A percentile compares a stretch with the other conserved stretches of the same genome.
Conservation (phyloP, 2,797 vertebrate genomes). For the Sebastes diaconus region DNA sequence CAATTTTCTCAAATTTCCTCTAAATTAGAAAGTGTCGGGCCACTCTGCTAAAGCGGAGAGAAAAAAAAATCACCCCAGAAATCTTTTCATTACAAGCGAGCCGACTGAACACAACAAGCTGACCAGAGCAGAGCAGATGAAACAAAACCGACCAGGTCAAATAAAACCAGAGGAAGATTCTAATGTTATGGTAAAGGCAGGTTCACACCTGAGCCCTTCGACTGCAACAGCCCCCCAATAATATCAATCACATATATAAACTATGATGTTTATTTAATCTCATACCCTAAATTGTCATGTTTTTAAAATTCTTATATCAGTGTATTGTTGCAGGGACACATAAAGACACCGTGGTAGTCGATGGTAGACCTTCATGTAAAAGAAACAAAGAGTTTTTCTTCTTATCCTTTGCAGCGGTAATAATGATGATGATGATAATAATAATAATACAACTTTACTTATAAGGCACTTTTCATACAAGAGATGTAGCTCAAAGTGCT, state of each 20-base stretch:
- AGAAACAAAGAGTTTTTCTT: no score
- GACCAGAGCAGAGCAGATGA: slow-evolving; percentile 2
- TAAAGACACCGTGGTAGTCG: no score
- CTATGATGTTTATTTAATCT: background rate
- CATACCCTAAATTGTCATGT: no score
- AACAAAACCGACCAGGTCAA: slow-evolving; percentile 15
- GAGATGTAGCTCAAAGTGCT: background rate
- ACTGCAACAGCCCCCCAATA: background rate
- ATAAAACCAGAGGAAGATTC: background rate
- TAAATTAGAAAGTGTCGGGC: slow-evolving; percentile 87
- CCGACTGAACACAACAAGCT: slow-evolving; percentile 8
- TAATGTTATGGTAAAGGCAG: background rate
- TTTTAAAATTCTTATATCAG: background rate
- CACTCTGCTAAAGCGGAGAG: slow-evolving; percentile 67
- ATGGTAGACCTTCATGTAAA: no score
- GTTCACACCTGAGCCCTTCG: background rate
- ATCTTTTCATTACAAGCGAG: slow-evolving; percentile 77
- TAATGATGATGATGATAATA: no score
- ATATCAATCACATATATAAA: background rate
- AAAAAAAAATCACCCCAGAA: slow-evolving; percentile 39
- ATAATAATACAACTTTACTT: no score
- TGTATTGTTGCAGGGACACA: background rate
- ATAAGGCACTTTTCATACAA: no score
- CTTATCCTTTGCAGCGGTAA: background rate
- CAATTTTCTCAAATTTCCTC: slow-evolving; percentile 88